phyloP scores from a whole-genome alignment of 2,888 invertebrate genomes.

The Eulithis testata region DNA sequence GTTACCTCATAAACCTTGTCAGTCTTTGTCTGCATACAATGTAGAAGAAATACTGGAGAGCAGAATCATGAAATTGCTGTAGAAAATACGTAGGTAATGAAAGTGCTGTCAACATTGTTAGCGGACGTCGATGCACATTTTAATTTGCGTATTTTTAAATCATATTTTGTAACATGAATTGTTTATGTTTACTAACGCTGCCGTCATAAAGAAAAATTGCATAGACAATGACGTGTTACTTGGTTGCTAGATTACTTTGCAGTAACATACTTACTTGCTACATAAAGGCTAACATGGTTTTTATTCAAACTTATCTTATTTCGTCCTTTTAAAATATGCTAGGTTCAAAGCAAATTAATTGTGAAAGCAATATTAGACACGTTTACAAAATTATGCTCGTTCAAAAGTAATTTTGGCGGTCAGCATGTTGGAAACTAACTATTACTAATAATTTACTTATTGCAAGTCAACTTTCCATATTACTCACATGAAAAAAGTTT shows the following conservation, averaged over 20 bases:
- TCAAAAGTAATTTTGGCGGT: too few relatives aligned
- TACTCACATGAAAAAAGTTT: background rate
- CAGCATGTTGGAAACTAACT: too few relatives aligned
- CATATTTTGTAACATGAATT: conserved; percentile 10
- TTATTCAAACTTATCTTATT: too few relatives aligned
- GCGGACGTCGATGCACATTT: conserved; percentile 15
- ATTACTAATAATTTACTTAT: too few relatives aligned
- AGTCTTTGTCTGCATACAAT: conserved; percentile 16
- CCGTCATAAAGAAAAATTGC: background rate
- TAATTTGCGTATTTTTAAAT: conserved; percentile 1
- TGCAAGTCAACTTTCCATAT: background rate
- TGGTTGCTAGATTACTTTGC: too few relatives aligned
- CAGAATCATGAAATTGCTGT: background rate
- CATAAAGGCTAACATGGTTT: too few relatives aligned
- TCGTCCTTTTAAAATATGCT: too few relatives aligned
- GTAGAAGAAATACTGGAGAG: background rate
- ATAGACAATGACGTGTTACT: too few relatives aligned
- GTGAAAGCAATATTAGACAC: too few relatives aligned
- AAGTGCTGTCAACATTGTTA: conserved; percentile 17
- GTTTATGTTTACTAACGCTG: conserved; percentile 1
- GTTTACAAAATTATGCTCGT: too few relatives aligned
- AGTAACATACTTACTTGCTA: too few relatives aligned
- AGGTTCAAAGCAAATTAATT: too few relatives aligned
- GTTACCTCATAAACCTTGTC: conserved; percentile 15
- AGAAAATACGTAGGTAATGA: background rate